A percentile compares a stretch with the other conserved stretches of the same genome.
phyloP scores from a whole-genome alignment of 2,888 invertebrate genomes.

The Machimus atricapillus region DNA sequence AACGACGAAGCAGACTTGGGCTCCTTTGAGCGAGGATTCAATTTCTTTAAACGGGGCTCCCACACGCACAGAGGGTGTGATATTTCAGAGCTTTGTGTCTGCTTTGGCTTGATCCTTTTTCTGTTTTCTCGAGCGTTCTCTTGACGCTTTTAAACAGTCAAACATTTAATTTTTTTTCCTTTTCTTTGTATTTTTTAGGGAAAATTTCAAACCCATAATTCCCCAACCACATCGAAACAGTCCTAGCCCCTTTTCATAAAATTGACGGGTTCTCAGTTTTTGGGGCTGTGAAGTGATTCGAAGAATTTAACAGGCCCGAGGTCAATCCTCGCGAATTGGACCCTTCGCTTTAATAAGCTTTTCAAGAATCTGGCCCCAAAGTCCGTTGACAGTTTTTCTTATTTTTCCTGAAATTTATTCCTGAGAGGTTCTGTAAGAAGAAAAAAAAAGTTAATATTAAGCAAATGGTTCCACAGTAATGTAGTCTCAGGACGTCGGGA shows the following conservation, averaged over 20 bases:
- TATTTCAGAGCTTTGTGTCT: not conserved
- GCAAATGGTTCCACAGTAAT: conserved; percentile 4
- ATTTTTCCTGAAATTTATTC: not conserved
- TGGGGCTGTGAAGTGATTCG: not conserved
- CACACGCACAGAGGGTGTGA: not conserved
- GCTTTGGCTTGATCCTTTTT: not conserved
- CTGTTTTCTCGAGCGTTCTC: not conserved
- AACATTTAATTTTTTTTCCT: not conserved
- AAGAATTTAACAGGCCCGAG: conserved; percentile 9
- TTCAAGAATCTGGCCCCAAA: not conserved
- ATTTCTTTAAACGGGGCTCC: not conserved
- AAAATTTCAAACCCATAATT: not conserved
- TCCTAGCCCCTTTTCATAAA: not conserved
- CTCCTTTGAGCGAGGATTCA: not conserved
- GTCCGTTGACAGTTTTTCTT: not conserved
- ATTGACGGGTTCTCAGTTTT: not conserved
- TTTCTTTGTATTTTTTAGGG: not conserved
- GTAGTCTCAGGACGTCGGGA: not conserved
- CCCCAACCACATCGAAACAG: not conserved
- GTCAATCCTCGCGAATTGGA: conserved; percentile 7
- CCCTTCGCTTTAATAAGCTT: conserved; percentile 15
- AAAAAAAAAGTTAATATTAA: conserved; percentile 5
- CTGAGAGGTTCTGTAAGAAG: not conserved
- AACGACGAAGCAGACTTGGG: not conserved
- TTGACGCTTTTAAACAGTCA: not conserved